These are phyloP conservation scores for Aspidapion aeneum DNA, from an alignment of 2,888 invertebrate genomes.

Conservation along the genomic window DNA sequence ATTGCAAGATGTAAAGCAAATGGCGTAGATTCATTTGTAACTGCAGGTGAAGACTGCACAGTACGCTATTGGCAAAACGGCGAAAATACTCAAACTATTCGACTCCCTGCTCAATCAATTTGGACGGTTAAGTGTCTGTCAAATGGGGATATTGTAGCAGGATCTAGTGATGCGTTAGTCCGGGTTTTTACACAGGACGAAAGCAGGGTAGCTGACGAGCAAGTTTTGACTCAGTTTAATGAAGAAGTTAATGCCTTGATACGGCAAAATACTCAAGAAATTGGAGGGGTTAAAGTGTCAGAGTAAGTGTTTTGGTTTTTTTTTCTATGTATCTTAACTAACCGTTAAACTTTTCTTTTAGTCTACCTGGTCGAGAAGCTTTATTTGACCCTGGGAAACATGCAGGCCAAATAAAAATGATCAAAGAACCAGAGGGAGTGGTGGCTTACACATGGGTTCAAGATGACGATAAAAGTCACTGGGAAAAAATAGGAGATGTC, in stretches of 20 bases:
- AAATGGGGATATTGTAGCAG: constrained; percentile 90
- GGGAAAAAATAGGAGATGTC: constrained; percentile 89
- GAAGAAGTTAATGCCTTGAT: constrained; percentile 66
- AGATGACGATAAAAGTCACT: constrained; percentile 52
- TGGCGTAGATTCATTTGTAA: constrained; percentile 64
- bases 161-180: constrained; percentile 80
- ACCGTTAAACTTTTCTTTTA: constrained; percentile 37
- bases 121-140: constrained; percentile 80
- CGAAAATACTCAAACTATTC: constrained; percentile 61
- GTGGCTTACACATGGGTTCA: constrained; percentile 80
- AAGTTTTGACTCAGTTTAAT: constrained; percentile 62
- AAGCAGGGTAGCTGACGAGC: constrained; percentile 63
- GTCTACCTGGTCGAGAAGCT: constrained; percentile 78
- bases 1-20: constrained; percentile 56
- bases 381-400: constrained; percentile 70
- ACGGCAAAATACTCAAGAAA: constrained; percentile 62
- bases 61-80: constrained; percentile 75
- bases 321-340: not conserved
- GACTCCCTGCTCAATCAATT: constrained; percentile 81
- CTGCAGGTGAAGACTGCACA: constrained; percentile 86
- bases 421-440: constrained; percentile 70
- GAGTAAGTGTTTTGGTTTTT: constrained; percentile 57
- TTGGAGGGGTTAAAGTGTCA: constrained; percentile 82
- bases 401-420: constrained; percentile 84
- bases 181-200: constrained; percentile 80